Base-by-base conservation (phyloP, 2,888 invertebrate genomes). In the Carpatolechia fugitivella region DNA sequence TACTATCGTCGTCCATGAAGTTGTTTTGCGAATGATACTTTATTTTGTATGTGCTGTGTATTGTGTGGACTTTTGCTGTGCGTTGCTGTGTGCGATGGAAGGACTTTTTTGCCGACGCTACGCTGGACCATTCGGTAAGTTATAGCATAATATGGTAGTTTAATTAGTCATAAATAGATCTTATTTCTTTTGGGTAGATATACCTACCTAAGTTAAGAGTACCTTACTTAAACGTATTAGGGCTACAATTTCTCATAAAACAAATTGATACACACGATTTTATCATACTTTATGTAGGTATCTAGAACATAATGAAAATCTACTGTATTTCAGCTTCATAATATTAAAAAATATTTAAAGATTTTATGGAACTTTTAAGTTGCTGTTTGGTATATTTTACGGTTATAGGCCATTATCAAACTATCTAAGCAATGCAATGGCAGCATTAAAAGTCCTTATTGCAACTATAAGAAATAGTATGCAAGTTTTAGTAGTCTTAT, bases 11-110 rank as follows among this genome's bases (percentile, higher is more conserved):
- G 71, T 85, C 90, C 67, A 88, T 90, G 80, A 89, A 89, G 84
- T 88, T 90, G 66, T 88, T 90, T 89, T 88, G 83, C 88, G 89
- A 90, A 84, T 90, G 87, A 90, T 88, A 87, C 83, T 82, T 77
- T 79, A 74, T 86, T 83, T 81, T 82, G 78, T 77, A 80, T 84
- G 86, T 88, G 86, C 76, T 74, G 80, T 84, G 84, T 85, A 78
- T 77, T 81, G 74, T 85, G 82, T 83, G 85, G 86, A 85, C 82
- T 75, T 78, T 76, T 83, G 83, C 83, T 83, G 77, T 85, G 86
- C 83, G 78, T 65, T 76, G 78, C 76, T 71, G 67, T 79, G 70
- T 71, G 82, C 78, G 80, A 78, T 59, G 69, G 55, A 63, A 63
- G 71, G 75, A 78, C 76, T 61, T 56, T 74, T 59, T 56, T 63